These are phyloP conservation scores for Diuraphis noxia DNA, from an alignment of 1,140 invertebrate species.

Conservation along the genomic window DNA sequence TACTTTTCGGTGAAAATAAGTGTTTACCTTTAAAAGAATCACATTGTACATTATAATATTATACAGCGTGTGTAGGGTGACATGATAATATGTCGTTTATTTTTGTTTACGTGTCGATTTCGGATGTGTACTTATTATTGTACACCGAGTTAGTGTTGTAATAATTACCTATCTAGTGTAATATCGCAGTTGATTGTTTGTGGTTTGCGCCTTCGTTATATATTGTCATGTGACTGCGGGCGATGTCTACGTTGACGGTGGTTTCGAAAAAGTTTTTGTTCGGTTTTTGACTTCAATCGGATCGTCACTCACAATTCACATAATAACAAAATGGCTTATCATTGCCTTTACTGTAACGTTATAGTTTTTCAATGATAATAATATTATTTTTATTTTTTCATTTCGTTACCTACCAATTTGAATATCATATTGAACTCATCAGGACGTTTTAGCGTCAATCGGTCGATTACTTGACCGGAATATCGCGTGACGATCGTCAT, in stretches of 20 bases:
- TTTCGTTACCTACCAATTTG: background rate
- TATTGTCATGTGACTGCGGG: background rate
- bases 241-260: background rate
- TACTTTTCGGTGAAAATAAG: background rate
- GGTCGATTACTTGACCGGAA: background rate
- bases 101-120: too few species aligned
- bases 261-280: background rate
- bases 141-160: too few species aligned
- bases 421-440: too few species aligned
- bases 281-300: background rate
- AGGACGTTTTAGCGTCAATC: too few species aligned
- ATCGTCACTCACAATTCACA: background rate
- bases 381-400: background rate
- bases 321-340: background rate
- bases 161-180: too few species aligned
- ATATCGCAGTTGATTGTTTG: too few species aligned
- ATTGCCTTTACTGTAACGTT: background rate
- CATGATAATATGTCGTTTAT: too few species aligned
- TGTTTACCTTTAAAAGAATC: too few species aligned
- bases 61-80: too few species aligned
- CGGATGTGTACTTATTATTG: too few species aligned
- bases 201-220: too few species aligned
- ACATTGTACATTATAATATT: too few species aligned
- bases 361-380: background rate
- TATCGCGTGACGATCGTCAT: background rate